Evolutionary conservation across 2,113 vertebrate species (phyloP), one percentile per base, ranked within the genome.

Genomic region (Amia ocellicauda): DNA sequence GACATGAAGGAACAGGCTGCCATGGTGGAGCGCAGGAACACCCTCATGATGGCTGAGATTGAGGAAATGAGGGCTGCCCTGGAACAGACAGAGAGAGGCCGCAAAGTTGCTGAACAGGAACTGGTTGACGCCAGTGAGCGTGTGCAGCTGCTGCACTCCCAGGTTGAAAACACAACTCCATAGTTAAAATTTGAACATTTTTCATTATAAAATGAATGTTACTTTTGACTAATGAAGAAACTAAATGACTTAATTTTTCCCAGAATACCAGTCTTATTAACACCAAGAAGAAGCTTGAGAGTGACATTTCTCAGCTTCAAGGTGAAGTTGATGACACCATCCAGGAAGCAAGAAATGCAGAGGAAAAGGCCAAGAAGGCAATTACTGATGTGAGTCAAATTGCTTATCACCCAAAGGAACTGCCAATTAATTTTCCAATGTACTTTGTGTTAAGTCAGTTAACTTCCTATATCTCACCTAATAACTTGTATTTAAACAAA

Each of bases 1-100:
- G 90, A 91, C 63, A 79, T 90, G 41, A 92, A 91, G 67, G 91
- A 93, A 60, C 91, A 92, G 26, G 70, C 90, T 70, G 82, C 86
- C 43, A 87, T 92, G 79, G 75, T 84, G 43, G 91, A 93, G 66
- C 87, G 88, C 68, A 89, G 88, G 68, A 89, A 78, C 54, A 82
- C 84, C 56, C 78, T 92, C 24, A 36, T 88, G 76, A 89, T 88
- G 70, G 82, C 90, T 72, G 89, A 92, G 62, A 22, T 73, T 53
- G 87, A 91, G 60, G 91, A 93, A 68, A 71, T 88, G 0, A 72
- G 83, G 28, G 74, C 76, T 56, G 80, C 71, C 1, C 72, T 92
- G 70, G 90, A 91, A 45, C 86, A 90, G 70, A 88, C 87, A 0
- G 90, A 92, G 59, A 57, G 88, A 17, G 81, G 82, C 0, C 83